These are phyloP conservation scores for Andrena chrysosceles DNA, from an alignment of 2,888 invertebrate species.

Conservation along the genomic window DNA sequence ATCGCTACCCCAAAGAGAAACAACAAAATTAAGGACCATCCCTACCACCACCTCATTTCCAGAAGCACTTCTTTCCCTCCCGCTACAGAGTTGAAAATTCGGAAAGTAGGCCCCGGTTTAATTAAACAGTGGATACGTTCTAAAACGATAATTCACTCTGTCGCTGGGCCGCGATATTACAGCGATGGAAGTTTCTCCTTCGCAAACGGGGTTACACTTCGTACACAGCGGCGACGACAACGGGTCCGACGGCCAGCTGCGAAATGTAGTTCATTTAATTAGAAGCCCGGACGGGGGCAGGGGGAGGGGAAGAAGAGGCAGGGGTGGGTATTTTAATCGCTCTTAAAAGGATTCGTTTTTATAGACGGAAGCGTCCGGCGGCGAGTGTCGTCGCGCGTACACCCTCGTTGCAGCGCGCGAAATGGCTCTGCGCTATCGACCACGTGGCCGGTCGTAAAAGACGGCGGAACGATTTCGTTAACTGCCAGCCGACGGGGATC, in stretches of 20 bases:
- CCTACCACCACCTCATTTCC: no score
- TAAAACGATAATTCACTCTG: conserved; percentile 53
- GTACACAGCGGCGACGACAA: conserved; percentile 15
- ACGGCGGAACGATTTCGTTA: conserved; percentile 52
- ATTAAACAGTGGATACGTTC: conserved; percentile 45
- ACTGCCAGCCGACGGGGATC: conserved; percentile 38
- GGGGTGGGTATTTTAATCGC: neutral
- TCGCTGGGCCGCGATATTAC: conserved; percentile 32
- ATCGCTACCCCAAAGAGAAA: no score
- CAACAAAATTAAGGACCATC: no score
- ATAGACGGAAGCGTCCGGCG: neutral
- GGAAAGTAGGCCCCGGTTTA: conserved; percentile 50
- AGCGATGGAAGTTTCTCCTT: conserved; percentile 47
- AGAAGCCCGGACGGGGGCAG: neutral
- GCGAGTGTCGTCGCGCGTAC: neutral
- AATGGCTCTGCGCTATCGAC: neutral
- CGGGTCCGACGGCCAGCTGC: conserved; percentile 9
- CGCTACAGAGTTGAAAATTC: conserved; percentile 12
- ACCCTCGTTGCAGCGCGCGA: no score
- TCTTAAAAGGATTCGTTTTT: neutral
- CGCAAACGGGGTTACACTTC: conserved; percentile 45
- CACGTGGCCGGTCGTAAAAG: conserved; percentile 44
- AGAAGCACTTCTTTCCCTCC: no score
- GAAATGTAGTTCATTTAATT: conserved; percentile 50
- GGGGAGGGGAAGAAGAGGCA: no score